A percentile compares a stretch with the other conserved stretches of the same genome.
These are phyloP conservation scores for Astur gentilis DNA, from an alignment of 2,113 vertebrate genomes.

Conservation along the genomic window DNA sequence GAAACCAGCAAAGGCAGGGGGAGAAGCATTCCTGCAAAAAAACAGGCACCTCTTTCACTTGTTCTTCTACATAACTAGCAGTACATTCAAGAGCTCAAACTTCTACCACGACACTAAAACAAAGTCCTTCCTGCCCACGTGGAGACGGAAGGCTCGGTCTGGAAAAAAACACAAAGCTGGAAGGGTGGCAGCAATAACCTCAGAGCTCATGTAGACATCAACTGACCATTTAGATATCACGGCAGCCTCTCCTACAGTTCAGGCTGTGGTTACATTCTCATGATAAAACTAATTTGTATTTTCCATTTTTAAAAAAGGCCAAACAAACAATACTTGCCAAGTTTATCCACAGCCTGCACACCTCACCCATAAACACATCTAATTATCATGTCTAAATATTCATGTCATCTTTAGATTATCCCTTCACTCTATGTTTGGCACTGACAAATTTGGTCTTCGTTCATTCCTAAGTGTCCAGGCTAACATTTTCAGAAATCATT, in stretches of 20 bases:
- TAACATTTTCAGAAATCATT: neutral
- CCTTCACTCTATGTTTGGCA: neutral
- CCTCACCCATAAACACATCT: neutral
- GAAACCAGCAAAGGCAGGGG: neutral
- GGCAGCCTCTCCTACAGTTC: neutral
- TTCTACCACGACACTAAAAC: neutral
- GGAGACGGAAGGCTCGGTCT: neutral
- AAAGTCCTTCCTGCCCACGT: neutral
- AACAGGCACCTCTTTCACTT: neutral
- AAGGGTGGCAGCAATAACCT: neutral
- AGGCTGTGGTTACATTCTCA: neutral
- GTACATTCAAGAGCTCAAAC: neutral
- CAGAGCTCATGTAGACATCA: neutral
- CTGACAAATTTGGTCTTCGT: neutral
- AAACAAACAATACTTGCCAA: neutral
- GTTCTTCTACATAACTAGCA: neutral
- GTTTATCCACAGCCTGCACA: neutral
- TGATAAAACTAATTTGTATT: neutral
- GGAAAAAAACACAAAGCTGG: neutral
- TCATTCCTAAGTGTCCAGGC: neutral
- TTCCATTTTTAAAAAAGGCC: neutral
- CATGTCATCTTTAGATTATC: neutral
- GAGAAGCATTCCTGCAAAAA: neutral
- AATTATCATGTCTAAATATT: neutral
- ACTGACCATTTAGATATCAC: neutral